Percentiles rank a stretch among this genome's conserved stretches.
Evolutionary conservation across 2,888 invertebrate genomes (phyloP).

Genomic region (Luperina nickerlii): DNA sequence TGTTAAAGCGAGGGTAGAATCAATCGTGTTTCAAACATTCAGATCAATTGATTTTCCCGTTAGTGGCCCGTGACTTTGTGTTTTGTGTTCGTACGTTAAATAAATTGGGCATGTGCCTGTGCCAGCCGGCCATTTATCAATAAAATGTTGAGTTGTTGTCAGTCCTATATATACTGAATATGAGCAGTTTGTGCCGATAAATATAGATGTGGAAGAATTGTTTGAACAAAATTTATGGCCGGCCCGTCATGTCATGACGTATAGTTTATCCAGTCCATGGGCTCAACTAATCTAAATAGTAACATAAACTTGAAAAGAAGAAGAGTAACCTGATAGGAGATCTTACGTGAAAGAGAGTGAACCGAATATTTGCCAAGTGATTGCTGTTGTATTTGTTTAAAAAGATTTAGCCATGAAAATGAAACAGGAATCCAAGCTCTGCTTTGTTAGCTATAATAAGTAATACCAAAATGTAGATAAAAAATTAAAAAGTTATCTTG

Average conservation of each 20-base stretch:
- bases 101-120: constrained; percentile 54
- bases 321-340: background rate
- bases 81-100: constrained; percentile 58
- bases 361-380: background rate
- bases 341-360: background rate
- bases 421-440: background rate
- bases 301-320: background rate
- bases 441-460: background rate
- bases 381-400: background rate
- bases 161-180: constrained; percentile 46
- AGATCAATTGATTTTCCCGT: constrained; percentile 58
- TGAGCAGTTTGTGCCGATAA: constrained; percentile 18
- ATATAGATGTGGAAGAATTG: constrained; percentile 9
- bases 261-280: background rate
- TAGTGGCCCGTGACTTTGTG: constrained; percentile 58
- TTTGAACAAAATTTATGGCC: constrained; percentile 1
- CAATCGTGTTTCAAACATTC: constrained; percentile 60
- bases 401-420: background rate
- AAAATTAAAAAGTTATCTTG: constrained; percentile 24
- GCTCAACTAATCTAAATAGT: background rate
- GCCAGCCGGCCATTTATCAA: constrained; percentile 63
- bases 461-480: background rate
- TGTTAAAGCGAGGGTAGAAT: constrained; percentile 48
- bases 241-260: background rate
- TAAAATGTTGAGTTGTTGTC: constrained; percentile 59